A percentile compares a stretch with the other conserved stretches of the same genome.
These are phyloP conservation scores for Falco peregrinus DNA, from an alignment of 2,797 vertebrate species.

Conservation along the genomic window DNA sequence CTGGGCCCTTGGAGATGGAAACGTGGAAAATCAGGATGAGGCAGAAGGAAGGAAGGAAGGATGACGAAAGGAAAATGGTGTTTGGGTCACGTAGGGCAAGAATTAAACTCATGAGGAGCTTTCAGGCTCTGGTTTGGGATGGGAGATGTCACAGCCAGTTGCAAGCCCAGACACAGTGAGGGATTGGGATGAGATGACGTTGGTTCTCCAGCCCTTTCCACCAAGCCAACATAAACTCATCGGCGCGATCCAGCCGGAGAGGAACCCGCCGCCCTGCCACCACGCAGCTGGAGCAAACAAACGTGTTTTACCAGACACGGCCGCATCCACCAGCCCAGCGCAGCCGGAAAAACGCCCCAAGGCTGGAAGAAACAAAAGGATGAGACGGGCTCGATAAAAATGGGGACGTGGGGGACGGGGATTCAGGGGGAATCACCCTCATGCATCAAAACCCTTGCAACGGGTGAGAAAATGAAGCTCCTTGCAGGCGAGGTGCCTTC, in stretches of 20 bases:
- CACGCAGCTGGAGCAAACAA: background rate
- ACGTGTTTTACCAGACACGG: background rate
- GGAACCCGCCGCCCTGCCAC: background rate
- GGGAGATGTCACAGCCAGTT: rapidly evolving
- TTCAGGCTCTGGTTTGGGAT: background rate
- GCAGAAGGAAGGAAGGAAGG: background rate
- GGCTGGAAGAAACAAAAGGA: background rate
- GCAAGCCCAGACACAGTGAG: background rate
- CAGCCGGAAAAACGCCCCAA: background rate
- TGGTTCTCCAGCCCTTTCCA: background rate
- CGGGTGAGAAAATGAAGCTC: background rate
- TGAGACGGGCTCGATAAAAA: rapidly evolving
- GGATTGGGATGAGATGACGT: background rate
- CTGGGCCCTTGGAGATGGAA: background rate
- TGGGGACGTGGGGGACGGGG: rapidly evolving
- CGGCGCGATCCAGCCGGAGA: rapidly evolving
- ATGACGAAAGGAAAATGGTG: rapidly evolving
- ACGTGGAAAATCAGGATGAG: background rate
- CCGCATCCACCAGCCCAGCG: rapidly evolving
- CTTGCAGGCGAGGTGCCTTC: rapidly evolving
- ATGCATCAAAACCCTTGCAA: background rate
- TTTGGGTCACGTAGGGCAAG: rapidly evolving
- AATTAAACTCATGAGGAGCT: background rate
- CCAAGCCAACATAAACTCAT: background rate
- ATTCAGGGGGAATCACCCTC: rapidly evolving